Base-by-base conservation (phyloP, 2,113 vertebrate species). In the Phaethon lepturus region DNA sequence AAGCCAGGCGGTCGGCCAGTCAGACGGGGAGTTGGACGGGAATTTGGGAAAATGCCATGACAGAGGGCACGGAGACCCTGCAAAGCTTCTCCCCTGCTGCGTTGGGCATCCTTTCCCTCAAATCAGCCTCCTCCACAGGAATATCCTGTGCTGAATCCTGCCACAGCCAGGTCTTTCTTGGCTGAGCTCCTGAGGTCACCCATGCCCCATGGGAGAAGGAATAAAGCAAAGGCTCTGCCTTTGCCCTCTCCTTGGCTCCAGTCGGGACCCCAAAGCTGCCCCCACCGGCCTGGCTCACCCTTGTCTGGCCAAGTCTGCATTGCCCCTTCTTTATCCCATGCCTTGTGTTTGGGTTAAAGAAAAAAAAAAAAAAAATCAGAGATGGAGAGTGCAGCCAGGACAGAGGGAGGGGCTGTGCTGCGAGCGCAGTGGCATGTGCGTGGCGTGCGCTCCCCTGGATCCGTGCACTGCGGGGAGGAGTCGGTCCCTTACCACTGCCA, bases 271-370 rank as follows among this genome's bases (percentile, higher is more conserved):
- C 40, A 24, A 9, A 69, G 59, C 42, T 52, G 59, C 23, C 11
- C 33, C 52, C 58, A 14, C 20, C 0, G 0, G 25, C 50, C 52
- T 13, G 18, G 35, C 56, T 81, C 28, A 4, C 13, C 67, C 38
- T 20, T 26, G 5, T 25, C 40, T 4, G 6, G 42, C 49, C 1
- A 1, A 71, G 77, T 45, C 92, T 63, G 55, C 35, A 4, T 42
- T 15, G 6, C 93, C 63, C 82, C 85, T 84, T 96, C 89, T 92
- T 93, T 38, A 91, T 91, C 95, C 87, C 85, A 50, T 44, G 69
- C 79, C 53, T 76, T 56, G 38, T 22, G 55, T 77, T 82, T 28
- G 71, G 67, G 93, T 88, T 11, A 24, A 67, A 94, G 80, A 91
- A 68, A 62, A 90, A 72, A 10, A 67, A 93, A 59, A 93, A 44